Evolutionary conservation across 2,888 invertebrate species (phyloP).

Genomic region (Drosophila anomalata): DNA sequence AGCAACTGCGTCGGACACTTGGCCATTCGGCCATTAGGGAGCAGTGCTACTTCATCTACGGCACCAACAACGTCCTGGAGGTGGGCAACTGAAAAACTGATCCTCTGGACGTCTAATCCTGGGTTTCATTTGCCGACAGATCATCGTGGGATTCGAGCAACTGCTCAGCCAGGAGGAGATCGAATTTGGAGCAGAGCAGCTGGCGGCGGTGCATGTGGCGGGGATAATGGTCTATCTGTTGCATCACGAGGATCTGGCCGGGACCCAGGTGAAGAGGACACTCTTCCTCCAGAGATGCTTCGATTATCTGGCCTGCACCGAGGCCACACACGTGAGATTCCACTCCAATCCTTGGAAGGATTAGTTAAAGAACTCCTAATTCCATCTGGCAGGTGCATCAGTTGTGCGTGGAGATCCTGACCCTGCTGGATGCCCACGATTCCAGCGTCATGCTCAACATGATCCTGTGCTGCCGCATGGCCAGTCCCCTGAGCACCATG

Average conservation of each 20-base stretch:
- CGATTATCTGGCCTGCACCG: conserved; percentile 62
- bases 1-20: conserved; percentile 48
- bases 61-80: conserved; percentile 52
- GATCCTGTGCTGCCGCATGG: conserved; percentile 58
- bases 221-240: conserved; percentile 63
- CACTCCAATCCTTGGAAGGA: no score
- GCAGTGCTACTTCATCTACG: conserved; percentile 42
- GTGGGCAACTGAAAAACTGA: conserved; percentile 18
- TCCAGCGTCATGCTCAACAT: conserved; percentile 53
- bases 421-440: conserved; percentile 41
- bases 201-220: conserved; percentile 53
- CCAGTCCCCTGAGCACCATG: conserved; percentile 50
- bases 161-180: conserved; percentile 49
- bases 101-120: not conserved
- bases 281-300: conserved; percentile 57
- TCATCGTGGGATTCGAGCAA: conserved; percentile 46
- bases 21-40: conserved; percentile 33
- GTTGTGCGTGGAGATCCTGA: conserved; percentile 45
- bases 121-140: conserved; percentile 4
- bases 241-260: conserved; percentile 37
- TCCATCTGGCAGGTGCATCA: conserved; percentile 46
- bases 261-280: conserved; percentile 48
- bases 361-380: not conserved
- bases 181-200: conserved; percentile 52
- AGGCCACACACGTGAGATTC: conserved; percentile 52